Conservation (phyloP, 1,140 invertebrate genomes). For the Drosophila pandora region DNA sequence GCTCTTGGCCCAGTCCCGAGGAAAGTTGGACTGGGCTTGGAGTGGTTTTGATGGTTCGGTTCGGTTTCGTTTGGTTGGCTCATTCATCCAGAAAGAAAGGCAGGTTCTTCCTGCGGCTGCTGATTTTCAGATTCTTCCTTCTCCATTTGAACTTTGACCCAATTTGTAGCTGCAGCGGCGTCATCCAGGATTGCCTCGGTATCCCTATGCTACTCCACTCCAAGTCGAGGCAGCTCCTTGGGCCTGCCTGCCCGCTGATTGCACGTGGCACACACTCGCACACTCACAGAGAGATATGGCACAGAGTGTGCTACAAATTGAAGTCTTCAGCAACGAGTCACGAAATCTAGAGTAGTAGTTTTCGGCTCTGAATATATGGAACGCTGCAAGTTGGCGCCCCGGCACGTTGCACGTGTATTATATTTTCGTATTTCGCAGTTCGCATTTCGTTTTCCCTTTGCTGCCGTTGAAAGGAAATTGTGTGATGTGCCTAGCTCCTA, state of each 20-base stretch:
- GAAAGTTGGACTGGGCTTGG: conserved; percentile 21
- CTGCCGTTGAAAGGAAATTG: conserved; percentile 66
- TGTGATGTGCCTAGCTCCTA: conserved; percentile 41
- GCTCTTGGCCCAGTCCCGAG: conserved; percentile 20
- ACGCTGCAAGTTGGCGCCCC: conserved; percentile 32
- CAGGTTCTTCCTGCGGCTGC: conserved; percentile 41
- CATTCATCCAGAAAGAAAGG: conserved; percentile 44
- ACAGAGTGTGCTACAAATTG: conserved; percentile 66
- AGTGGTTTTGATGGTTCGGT: conserved; percentile 3
- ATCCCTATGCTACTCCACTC: conserved; percentile 20
- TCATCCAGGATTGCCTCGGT: conserved; percentile 67
- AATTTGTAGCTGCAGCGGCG: conserved; percentile 57
- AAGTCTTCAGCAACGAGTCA: conserved; percentile 76
- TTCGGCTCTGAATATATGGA: conserved; percentile 62
- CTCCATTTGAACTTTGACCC: conserved; percentile 80
- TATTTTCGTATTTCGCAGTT: conserved; percentile 56
- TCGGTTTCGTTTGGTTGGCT: conserved; percentile 19
- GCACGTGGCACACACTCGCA: conserved; percentile 61
- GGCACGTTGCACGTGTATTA: conserved; percentile 52
- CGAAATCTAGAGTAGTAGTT: conserved; percentile 81
- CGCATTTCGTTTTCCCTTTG: conserved; percentile 67
- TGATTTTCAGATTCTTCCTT: conserved; percentile 57
- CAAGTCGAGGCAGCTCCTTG: conserved; percentile 63
- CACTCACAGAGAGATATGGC: conserved; percentile 27
- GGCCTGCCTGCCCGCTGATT: conserved; percentile 60